These are phyloP conservation scores for Daptonema setosum DNA, from an alignment of 2,888 invertebrate species.

Conservation along the genomic window DNA sequence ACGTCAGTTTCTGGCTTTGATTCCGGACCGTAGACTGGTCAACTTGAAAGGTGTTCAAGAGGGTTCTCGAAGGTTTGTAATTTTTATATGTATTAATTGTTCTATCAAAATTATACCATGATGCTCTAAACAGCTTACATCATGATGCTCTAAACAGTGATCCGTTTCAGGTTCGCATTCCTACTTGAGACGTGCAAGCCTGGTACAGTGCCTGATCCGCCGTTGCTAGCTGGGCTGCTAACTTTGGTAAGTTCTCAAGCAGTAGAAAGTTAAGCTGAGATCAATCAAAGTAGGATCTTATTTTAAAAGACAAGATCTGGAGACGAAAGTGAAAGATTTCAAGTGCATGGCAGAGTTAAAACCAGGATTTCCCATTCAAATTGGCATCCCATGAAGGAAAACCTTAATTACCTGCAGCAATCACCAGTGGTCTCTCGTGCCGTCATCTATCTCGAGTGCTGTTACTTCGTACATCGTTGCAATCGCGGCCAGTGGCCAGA, in stretches of 20 bases:
- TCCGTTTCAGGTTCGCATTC: no score
- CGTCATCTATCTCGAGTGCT: conserved; percentile 72
- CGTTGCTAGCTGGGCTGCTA: conserved; percentile 71
- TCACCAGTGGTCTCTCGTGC: conserved; percentile 82
- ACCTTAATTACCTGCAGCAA: conserved; percentile 48
- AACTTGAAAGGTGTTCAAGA: not conserved
- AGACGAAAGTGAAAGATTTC: no score
- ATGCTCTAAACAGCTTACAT: no score
- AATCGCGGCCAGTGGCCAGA: conserved; percentile 95
- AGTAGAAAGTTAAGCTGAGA: not conserved
- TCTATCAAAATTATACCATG: no score
- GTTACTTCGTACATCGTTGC: conserved; percentile 85
- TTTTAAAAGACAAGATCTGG: no score
- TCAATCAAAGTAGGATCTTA: no score
- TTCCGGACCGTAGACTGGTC: not conserved
- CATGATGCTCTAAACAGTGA: no score
- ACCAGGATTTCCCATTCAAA: no score
- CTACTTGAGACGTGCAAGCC: conserved; percentile 82
- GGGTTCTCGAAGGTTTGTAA: not conserved
- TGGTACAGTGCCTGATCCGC: conserved; percentile 83
- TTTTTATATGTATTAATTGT: no score
- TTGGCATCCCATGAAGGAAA: no score
- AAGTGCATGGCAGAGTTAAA: no score
- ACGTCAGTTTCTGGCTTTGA: not conserved
- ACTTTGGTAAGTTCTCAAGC: conserved; percentile 51